Conservation (phyloP, 2,797 vertebrate species). For the Eulemur coronatus region DNA sequence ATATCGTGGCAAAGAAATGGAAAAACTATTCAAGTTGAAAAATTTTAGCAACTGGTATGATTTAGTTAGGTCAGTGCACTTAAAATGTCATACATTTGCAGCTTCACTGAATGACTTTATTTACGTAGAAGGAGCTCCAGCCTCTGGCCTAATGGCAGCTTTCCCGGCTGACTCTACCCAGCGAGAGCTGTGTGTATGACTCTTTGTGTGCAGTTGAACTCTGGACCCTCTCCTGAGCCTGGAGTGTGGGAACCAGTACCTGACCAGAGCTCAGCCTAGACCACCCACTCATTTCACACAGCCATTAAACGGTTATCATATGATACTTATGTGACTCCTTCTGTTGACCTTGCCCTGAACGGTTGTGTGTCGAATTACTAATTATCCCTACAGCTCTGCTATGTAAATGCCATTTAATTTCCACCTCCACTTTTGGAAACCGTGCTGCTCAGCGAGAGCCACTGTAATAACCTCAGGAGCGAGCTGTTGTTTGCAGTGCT, state of each 20-base stretch:
- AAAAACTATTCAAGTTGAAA: constrained; percentile 60
- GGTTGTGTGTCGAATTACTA: background rate
- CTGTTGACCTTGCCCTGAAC: constrained; percentile 55
- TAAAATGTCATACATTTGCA: constrained; percentile 46
- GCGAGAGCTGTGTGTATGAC: background rate
- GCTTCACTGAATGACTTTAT: constrained; percentile 34
- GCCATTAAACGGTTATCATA: constrained; percentile 25
- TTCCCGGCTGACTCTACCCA: background rate
- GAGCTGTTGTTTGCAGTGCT: background rate
- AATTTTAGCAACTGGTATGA: constrained; percentile 39
- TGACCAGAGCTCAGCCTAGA: constrained; percentile 7
- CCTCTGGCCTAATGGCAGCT: background rate
- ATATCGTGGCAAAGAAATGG: constrained; percentile 48
- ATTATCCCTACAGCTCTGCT: constrained; percentile 54
- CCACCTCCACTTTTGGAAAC: constrained; percentile 60
- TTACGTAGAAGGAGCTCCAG: background rate
- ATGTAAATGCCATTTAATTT: constrained; percentile 53
- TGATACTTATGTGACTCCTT: background rate
- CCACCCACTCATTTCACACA: constrained; percentile 64
- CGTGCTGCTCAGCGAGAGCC: background rate
- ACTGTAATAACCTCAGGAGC: background rate
- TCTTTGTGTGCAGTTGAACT: background rate
- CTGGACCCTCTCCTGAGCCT: background rate
- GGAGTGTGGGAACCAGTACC: constrained; percentile 48
- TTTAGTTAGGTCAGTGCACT: constrained; percentile 45